These are phyloP conservation scores for Coptotermes formosanus DNA, from an alignment of 1,140 invertebrate genomes.

Conservation along the genomic window DNA sequence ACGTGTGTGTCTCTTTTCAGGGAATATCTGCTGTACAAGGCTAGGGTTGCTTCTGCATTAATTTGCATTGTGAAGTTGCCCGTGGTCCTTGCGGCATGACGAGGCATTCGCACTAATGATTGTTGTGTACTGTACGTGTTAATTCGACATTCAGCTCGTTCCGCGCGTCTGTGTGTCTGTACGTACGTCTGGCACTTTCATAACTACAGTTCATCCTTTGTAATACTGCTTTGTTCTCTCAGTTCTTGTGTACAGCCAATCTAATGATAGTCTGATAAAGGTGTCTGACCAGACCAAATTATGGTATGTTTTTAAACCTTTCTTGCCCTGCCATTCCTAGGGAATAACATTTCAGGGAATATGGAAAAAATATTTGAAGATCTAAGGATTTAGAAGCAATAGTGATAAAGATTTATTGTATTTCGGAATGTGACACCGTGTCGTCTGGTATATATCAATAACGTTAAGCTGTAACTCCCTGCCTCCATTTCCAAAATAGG, in stretches of 20 bases:
- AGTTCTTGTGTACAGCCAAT: background rate
- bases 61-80: constrained; percentile 8
- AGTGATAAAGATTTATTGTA: too few species aligned
- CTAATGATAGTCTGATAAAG: background rate
- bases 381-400: too few species aligned
- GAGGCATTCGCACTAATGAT: constrained; percentile 1
- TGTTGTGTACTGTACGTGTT: constrained; percentile 8
- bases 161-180: background rate
- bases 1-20: background rate
- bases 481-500: too few species aligned
- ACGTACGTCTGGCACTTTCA: background rate
- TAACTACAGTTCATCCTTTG: background rate
- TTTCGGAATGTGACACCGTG: too few species aligned
- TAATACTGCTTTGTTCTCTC: background rate
- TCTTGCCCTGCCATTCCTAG: too few species aligned
- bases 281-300: background rate
- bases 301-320: background rate
- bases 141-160: background rate
- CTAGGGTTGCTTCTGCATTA: constrained; percentile 4
- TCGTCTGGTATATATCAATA: too few species aligned
- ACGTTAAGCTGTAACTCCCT: too few species aligned
- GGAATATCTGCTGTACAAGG: background rate
- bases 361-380: too few species aligned
- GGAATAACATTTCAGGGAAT: too few species aligned
- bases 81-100: constrained; percentile 6